Evolutionary conservation across 2,113 vertebrate species (phyloP).

Genomic region (Heterocephalus glaber): DNA sequence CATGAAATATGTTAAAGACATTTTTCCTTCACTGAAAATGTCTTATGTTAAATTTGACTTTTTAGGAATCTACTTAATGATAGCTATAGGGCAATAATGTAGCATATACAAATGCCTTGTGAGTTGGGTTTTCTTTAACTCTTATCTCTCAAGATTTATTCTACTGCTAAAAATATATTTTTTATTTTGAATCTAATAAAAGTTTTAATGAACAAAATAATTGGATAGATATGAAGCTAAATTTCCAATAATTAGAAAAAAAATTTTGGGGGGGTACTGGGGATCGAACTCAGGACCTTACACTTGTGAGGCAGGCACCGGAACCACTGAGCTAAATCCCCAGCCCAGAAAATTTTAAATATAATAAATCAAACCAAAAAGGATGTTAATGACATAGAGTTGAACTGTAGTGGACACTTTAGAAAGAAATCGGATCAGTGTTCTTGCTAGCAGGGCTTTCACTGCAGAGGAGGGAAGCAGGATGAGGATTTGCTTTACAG

Average conservation of each 20-base stretch:
- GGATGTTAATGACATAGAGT: constrained; percentile 47
- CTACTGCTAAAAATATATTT: constrained; percentile 46
- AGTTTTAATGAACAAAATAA: constrained; percentile 56
- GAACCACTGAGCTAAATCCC: no score
- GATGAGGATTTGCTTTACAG: background rate
- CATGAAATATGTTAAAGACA: constrained; percentile 30
- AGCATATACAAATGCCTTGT: constrained; percentile 51
- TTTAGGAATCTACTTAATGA: constrained; percentile 66
- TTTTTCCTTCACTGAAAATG: constrained; percentile 51
- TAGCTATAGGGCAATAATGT: constrained; percentile 57
- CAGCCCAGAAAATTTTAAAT: constrained; percentile 56
- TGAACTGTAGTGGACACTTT: constrained; percentile 18
- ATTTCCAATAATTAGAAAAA: constrained; percentile 52
- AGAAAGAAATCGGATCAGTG: constrained; percentile 24
- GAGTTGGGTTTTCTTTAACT: background rate
- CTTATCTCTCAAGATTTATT: constrained; percentile 60
- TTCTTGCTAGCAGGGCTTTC: background rate
- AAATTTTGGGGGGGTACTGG: no score
- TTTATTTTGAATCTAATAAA: constrained; percentile 58
- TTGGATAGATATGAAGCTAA: constrained; percentile 43
- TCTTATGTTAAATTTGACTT: constrained; percentile 52
- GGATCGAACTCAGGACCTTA: no score
- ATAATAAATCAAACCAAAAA: constrained; percentile 58
- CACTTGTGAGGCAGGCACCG: no score
- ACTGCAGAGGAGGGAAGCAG: background rate